Percentiles rank a stretch among this genome's conserved stretches.
phyloP scores from a whole-genome alignment of 2,888 invertebrate species.

The Mantis religiosa region DNA sequence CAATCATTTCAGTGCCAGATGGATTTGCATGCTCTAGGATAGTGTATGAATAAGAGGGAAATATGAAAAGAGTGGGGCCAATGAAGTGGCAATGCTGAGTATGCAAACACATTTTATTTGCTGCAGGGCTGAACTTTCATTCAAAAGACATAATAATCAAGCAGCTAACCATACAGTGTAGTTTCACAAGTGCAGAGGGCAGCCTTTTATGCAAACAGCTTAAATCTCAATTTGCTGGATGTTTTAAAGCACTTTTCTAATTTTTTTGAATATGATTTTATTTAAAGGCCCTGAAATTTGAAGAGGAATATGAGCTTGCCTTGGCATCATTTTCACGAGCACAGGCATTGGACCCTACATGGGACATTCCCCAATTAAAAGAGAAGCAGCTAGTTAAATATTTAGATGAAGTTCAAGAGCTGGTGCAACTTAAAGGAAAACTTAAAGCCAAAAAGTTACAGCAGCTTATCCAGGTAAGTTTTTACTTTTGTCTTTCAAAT shows the following conservation, averaged over 20 bases:
- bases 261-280: neutral
- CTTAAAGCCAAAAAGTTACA: conserved; percentile 67
- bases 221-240: neutral
- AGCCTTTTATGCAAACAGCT: too few relatives aligned
- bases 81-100: too few relatives aligned
- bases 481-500: too few relatives aligned
- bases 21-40: too few relatives aligned
- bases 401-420: conserved; percentile 58
- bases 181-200: too few relatives aligned
- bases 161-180: too few relatives aligned
- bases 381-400: conserved; percentile 60
- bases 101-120: too few relatives aligned
- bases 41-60: too few relatives aligned
- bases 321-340: conserved; percentile 66
- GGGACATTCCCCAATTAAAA: conserved; percentile 64
- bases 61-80: too few relatives aligned
- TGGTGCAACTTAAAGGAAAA: conserved; percentile 64
- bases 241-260: neutral
- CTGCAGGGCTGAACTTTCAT: too few relatives aligned
- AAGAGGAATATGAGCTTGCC: conserved; percentile 69
- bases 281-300: conserved; percentile 68
- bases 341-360: conserved; percentile 67
- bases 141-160: too few relatives aligned
- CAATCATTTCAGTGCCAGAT: too few relatives aligned
- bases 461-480: conserved; percentile 58